These are phyloP conservation scores for Oscheius sp. DNA, from an alignment of 2,888 invertebrate genomes.

Conservation along the genomic window DNA sequence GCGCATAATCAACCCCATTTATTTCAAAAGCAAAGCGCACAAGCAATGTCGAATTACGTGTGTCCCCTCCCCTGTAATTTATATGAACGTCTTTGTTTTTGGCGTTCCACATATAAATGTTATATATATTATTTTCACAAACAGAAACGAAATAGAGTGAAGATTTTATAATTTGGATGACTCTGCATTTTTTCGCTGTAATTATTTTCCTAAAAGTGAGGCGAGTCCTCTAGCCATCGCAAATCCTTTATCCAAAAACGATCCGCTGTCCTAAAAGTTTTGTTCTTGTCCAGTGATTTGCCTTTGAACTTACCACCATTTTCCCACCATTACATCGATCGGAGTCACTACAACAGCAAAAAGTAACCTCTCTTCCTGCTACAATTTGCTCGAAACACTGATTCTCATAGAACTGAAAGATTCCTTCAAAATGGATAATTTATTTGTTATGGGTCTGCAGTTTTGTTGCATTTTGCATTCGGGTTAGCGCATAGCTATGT, in stretches of 20 bases:
- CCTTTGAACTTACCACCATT: slow-evolving; percentile 39
- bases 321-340: slow-evolving; percentile 53
- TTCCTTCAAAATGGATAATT: neutral
- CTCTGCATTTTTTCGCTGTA: neutral
- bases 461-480: too few species aligned
- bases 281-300: neutral
- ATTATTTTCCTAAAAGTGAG: slow-evolving; percentile 8
- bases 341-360: slow-evolving; percentile 52
- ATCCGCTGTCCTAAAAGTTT: slow-evolving; percentile 18
- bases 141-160: too few species aligned
- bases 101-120: neutral
- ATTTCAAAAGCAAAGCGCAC: slow-evolving; percentile 11
- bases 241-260: slow-evolving; percentile 22
- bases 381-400: slow-evolving; percentile 51
- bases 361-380: slow-evolving; percentile 44
- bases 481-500: too few species aligned
- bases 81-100: slow-evolving; percentile 17
- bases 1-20: slow-evolving; percentile 30
- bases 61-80: slow-evolving; percentile 28
- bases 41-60: slow-evolving; percentile 38
- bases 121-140: neutral
- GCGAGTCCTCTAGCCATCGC: slow-evolving; percentile 27
- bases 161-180: neutral
- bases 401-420: slow-evolving; percentile 47
- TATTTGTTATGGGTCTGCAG: neutral